phyloP scores from a whole-genome alignment of 2,797 vertebrate genomes.

The Brachyalestes nurse region DNA sequence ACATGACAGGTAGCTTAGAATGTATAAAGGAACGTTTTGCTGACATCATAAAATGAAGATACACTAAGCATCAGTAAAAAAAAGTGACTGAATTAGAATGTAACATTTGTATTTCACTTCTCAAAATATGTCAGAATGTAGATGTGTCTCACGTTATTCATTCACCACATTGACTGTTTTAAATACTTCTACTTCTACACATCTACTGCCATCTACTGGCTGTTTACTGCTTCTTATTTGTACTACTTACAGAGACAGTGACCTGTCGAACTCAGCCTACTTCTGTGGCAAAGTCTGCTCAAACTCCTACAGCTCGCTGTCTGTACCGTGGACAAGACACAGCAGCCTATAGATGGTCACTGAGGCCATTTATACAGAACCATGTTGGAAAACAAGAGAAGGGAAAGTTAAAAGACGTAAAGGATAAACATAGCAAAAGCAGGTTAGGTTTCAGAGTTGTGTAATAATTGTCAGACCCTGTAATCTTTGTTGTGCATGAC shows the following conservation, averaged over 20 bases:
- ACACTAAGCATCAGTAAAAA: not conserved
- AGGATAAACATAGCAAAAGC: slow-evolving; percentile 1
- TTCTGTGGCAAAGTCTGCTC: not conserved
- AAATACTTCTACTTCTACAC: too few relatives aligned
- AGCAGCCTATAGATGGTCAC: not conserved
- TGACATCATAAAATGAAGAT: not conserved
- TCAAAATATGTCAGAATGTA: too few relatives aligned
- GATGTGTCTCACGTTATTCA: too few relatives aligned
- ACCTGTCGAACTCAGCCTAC: not conserved
- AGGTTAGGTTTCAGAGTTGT: slow-evolving; percentile 9
- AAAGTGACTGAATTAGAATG: not conserved
- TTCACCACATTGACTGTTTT: too few relatives aligned
- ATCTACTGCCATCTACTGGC: slow-evolving; percentile 35
- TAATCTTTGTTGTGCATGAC: too few relatives aligned
- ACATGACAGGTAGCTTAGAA: not conserved
- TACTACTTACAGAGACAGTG: slow-evolving; percentile 12
- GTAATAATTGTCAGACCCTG: not conserved
- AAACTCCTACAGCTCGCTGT: not conserved
- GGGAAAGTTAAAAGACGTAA: not conserved
- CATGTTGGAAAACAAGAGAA: not conserved
- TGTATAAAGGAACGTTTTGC: not conserved
- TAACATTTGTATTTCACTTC: not conserved
- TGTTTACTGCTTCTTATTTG: not conserved
- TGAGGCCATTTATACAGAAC: not conserved
- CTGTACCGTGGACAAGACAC: not conserved